phyloP scores from a whole-genome alignment of 2,888 invertebrate species.

The Chironomus riparius region DNA sequence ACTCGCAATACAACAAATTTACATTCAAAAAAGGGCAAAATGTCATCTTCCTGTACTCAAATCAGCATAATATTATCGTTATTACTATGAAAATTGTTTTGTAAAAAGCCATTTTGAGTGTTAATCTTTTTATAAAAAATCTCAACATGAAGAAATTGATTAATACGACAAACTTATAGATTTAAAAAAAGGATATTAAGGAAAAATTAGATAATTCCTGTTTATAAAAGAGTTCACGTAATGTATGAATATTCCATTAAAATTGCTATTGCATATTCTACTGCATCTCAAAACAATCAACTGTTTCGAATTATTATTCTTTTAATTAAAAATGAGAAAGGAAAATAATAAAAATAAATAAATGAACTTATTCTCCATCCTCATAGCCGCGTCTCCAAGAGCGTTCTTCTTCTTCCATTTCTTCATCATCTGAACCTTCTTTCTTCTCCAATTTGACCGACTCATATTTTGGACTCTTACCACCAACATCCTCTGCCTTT shows the following conservation, averaged over 20 bases:
- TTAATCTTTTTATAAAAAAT: background rate
- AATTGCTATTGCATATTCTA: background rate
- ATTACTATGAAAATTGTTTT: background rate
- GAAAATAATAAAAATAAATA: background rate
- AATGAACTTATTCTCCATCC: background rate
- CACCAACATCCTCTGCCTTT: background rate
- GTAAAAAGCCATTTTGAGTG: background rate
- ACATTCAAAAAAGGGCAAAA: background rate
- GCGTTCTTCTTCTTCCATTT: constrained; percentile 76
- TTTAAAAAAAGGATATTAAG: too few species aligned
- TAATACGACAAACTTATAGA: too few species aligned
- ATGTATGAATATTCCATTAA: background rate
- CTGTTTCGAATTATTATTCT: background rate
- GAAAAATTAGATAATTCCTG: too few species aligned
- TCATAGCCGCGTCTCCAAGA: constrained; percentile 79
- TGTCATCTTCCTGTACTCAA: background rate
- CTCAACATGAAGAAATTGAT: background rate
- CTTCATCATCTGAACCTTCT: constrained; percentile 57
- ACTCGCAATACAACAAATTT: constrained; percentile 3
- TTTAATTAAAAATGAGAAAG: background rate
- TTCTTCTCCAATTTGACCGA: background rate
- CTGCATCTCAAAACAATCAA: background rate
- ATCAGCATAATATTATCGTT: background rate
- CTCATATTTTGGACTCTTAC: background rate
- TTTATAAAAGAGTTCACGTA: too few species aligned